These are phyloP conservation scores for Capreolus pygargus DNA, from an alignment of 2,113 vertebrate species.

Conservation along the genomic window DNA sequence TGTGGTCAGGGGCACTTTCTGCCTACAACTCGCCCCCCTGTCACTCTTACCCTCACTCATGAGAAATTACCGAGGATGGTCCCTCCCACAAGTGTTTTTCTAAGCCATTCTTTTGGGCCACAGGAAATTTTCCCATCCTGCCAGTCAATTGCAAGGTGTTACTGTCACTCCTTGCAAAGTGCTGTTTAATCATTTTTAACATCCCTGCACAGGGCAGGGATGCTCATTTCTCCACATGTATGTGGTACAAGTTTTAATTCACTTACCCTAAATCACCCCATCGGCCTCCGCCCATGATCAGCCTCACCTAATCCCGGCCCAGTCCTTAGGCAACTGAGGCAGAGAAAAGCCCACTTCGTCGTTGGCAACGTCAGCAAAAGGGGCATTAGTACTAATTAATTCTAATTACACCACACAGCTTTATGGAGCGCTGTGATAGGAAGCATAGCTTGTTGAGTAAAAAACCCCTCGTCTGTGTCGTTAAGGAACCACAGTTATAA, in stretches of 20 bases:
- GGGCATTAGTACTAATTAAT: neutral
- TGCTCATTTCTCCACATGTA: neutral
- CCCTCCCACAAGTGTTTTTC: neutral
- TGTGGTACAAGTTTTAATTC: neutral
- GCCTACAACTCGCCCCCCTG: neutral
- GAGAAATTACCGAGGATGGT: neutral
- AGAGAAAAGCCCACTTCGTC: neutral
- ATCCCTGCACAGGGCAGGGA: fast-evolving
- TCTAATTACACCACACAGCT: neutral
- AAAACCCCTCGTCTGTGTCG: neutral
- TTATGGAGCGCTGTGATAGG: fast-evolving
- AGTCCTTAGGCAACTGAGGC: neutral
- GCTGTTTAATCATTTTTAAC: neutral
- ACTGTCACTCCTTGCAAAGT: neutral
- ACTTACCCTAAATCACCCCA: neutral
- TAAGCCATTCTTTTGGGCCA: neutral
- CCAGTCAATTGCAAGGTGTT: neutral
- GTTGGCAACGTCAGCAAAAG: neutral
- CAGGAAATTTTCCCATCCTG: neutral
- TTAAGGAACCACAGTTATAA: neutral
- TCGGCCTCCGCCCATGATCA: neutral
- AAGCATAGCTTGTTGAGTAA: neutral
- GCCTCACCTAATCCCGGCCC: neutral
- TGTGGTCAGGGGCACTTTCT: neutral
- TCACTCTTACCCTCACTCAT: neutral